phyloP scores from a whole-genome alignment of 2,113 vertebrate genomes.

The Semnornis frantzii region DNA sequence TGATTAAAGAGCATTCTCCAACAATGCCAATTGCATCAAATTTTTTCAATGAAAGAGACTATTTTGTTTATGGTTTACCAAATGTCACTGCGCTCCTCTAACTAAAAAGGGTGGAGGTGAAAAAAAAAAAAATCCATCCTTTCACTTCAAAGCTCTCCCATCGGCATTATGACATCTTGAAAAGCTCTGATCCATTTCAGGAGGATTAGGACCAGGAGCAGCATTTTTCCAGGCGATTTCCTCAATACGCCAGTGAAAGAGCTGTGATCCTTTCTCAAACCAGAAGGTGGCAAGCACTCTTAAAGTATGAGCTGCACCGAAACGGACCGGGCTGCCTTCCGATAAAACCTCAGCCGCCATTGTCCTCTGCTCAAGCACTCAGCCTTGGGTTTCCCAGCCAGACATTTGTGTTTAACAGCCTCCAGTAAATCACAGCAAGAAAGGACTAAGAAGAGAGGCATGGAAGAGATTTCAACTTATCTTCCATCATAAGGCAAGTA shows the following conservation, averaged over 20 bases:
- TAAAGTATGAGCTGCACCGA: conserved; percentile 23
- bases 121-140: not conserved
- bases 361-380: not conserved
- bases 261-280: conserved; percentile 43
- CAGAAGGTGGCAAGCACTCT: conserved; percentile 70
- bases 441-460: not conserved
- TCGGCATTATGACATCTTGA: not conserved
- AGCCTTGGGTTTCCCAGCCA: not conserved
- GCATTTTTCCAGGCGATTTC: not conserved
- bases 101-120: not conserved
- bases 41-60: not conserved
- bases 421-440: conserved; percentile 7
- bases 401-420: not conserved
- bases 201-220: not conserved
- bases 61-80: not conserved
- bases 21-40: not conserved
- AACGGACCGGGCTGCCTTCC: not conserved
- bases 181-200: not conserved
- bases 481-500: not conserved
- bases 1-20: not conserved
- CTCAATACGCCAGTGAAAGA: not conserved
- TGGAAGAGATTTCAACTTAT: not conserved
- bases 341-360: not conserved
- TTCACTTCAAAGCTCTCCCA: not conserved
- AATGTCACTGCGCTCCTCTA: not conserved